Evolutionary conservation across 37 sponge, comb jelly and placozoan species (phyloP).

Genomic region (Ianthella basta): DNA sequence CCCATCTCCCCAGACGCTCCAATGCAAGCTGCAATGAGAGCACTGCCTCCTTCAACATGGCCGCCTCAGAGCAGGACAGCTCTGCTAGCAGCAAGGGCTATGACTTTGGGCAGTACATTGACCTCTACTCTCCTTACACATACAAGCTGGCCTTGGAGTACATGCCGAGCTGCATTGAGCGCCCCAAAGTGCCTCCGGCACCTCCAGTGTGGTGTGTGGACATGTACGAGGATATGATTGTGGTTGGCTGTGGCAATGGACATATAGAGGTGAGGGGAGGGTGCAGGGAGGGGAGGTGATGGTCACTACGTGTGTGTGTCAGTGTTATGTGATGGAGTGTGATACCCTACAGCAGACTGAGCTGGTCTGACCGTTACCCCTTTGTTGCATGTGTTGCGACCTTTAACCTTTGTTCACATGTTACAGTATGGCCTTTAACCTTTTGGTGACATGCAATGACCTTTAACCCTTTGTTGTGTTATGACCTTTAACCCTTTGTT

Average conservation of each 20-base stretch:
- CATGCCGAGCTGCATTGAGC: background rate
- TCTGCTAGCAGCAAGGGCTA: conserved; percentile 32
- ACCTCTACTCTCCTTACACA: conserved; percentile 74
- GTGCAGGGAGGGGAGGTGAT: background rate
- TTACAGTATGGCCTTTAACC: no score
- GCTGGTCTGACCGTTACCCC: no score
- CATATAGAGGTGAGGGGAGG: conserved; percentile 67
- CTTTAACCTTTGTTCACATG: no score
- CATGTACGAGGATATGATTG: conserved; percentile 42
- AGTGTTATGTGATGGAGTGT: no score
- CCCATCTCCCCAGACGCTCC: background rate
- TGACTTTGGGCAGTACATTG: conserved; percentile 68
- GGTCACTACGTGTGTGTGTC: no score
- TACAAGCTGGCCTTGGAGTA: conserved; percentile 72
- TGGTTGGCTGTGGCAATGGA: conserved; percentile 77
- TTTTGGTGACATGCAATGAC: background rate
- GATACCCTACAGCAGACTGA: no score
- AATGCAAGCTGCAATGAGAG: background rate
- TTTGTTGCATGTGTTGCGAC: no score
- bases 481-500: no score
- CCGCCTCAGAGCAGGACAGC: background rate
- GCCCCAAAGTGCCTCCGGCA: background rate
- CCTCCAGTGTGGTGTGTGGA: conserved; percentile 83
- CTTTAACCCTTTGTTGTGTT: background rate
- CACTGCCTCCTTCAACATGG: background rate